phyloP scores from a whole-genome alignment of 53 echinoderm and acorn worm species.

The Henricia sp. region DNA sequence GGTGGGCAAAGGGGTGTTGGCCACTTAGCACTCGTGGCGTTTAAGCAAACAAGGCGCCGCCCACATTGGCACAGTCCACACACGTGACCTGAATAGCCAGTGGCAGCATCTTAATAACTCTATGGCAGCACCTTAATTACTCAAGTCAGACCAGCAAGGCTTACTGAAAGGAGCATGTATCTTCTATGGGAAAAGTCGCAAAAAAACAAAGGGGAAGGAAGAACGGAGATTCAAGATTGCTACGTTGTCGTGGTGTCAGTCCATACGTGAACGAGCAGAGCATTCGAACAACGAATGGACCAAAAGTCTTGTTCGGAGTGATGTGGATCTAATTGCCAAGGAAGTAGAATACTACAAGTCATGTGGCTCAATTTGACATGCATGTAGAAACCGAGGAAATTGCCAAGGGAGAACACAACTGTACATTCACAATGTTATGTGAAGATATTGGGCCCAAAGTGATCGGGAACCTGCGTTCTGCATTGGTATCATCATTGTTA shows the following conservation, averaged over 20 bases:
- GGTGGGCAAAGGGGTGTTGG: no score
- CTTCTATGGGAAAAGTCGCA: not conserved
- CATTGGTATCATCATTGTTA: slow-evolving; percentile 54
- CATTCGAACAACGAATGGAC: slow-evolving; percentile 41
- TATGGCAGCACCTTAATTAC: not conserved
- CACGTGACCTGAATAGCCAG: no score
- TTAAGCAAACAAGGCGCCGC: no score
- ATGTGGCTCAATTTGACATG: slow-evolving; percentile 46
- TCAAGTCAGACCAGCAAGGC: not conserved
- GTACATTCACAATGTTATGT: slow-evolving; percentile 40
- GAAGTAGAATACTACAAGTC: slow-evolving; percentile 60
- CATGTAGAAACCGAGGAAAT: slow-evolving; percentile 31
- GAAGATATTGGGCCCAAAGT: slow-evolving; percentile 38
- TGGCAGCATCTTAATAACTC: no score
- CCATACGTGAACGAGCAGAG: not conserved
- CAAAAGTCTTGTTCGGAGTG: slow-evolving; percentile 24
- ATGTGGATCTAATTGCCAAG: slow-evolving; percentile 63
- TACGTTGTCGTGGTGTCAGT: not conserved
- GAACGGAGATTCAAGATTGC: not conserved
- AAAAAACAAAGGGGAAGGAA: not conserved
- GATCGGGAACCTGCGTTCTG: slow-evolving; percentile 49
- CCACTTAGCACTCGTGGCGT: no score
- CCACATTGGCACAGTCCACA: no score
- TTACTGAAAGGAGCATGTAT: not conserved
- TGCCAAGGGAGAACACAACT: slow-evolving; percentile 38